phyloP scores from a whole-genome alignment of 2,113 vertebrate genomes.

The Ardeotis arabs region DNA sequence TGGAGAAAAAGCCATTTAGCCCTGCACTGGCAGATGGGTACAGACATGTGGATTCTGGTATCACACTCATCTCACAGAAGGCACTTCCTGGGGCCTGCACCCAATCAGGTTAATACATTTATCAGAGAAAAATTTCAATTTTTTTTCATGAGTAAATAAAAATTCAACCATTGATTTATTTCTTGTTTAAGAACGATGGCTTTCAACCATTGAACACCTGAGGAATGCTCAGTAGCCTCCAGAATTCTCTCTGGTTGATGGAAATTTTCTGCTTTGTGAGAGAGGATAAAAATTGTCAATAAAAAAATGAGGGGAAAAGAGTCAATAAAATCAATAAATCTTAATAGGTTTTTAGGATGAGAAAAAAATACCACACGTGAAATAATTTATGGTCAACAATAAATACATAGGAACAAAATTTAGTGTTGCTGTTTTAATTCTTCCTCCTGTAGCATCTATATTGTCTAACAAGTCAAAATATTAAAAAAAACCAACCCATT shows the following conservation, averaged over 20 bases:
- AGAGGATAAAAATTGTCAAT: neutral
- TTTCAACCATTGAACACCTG: neutral
- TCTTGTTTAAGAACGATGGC: neutral
- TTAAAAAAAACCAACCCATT: neutral
- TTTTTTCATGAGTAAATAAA: neutral
- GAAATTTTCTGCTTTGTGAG: neutral
- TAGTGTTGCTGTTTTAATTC: neutral
- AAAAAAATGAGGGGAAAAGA: neutral
- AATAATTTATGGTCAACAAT: neutral
- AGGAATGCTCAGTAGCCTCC: neutral
- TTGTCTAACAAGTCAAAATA: neutral
- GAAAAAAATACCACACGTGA: neutral
- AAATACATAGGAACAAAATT: neutral
- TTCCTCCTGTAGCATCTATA: neutral
- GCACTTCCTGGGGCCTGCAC: neutral
- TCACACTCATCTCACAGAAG: neutral
- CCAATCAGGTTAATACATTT: neutral
- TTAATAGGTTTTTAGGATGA: neutral
- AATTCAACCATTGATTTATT: neutral
- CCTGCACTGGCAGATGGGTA: neutral
- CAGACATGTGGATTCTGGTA: neutral
- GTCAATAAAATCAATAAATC: neutral
- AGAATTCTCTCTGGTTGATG: neutral
- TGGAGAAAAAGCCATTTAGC: neutral
- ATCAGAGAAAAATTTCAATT: fast-evolving